phyloP scores from a whole-genome alignment of 2,888 invertebrate species.

The Tricholauxania praeusta region DNA sequence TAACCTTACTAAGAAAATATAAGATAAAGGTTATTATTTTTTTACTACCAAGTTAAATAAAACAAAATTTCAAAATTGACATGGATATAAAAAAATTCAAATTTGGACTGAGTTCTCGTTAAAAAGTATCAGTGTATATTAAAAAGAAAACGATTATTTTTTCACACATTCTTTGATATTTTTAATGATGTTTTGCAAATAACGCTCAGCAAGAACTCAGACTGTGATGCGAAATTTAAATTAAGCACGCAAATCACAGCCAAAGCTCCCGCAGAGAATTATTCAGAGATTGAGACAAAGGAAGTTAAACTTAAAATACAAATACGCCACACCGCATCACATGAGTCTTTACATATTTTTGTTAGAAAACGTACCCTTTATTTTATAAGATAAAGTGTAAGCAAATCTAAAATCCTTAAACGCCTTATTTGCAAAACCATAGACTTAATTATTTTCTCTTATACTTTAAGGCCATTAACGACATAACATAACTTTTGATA shows the following conservation, averaged over 20 bases:
- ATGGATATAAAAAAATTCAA: constrained; percentile 52
- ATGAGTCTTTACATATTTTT: neutral
- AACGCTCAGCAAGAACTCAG: constrained; percentile 92
- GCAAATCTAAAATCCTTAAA: too few species aligned
- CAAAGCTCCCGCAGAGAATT: constrained; percentile 76
- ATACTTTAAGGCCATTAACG: too few species aligned
- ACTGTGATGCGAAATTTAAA: constrained; percentile 84
- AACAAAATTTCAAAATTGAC: constrained; percentile 31
- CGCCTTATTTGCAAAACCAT: too few species aligned
- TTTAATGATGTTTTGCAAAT: constrained; percentile 43
- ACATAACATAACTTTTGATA: too few species aligned
- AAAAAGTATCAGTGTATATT: constrained; percentile 19
- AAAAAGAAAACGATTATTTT: constrained; percentile 31
- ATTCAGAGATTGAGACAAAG: constrained; percentile 42
- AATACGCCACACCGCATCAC: too few species aligned
- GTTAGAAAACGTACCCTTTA: neutral
- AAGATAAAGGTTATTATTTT: too few species aligned
- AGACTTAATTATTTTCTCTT: too few species aligned
- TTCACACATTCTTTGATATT: constrained; percentile 10
- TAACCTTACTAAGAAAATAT: too few species aligned
- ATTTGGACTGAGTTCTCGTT: constrained; percentile 66
- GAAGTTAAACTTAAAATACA: too few species aligned
- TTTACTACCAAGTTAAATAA: constrained; percentile 9
- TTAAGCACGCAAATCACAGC: constrained; percentile 81
- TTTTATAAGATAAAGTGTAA: too few species aligned